phyloP scores from a whole-genome alignment of 2,888 invertebrate genomes.

The Nephrocerus scutellatus region DNA sequence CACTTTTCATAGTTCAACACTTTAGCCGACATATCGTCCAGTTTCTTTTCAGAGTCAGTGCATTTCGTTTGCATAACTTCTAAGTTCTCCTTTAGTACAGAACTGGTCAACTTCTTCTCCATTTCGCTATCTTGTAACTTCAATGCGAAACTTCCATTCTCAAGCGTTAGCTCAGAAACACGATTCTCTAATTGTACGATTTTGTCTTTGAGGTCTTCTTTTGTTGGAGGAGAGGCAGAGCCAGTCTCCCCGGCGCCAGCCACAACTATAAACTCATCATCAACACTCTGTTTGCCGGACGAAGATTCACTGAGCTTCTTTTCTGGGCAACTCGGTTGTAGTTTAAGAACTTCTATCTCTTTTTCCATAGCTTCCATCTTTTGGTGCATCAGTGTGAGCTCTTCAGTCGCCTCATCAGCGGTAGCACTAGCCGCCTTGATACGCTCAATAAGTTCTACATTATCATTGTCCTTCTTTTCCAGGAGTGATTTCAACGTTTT shows the following conservation, averaged over 20 bases:
- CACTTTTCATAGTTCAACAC: slow-evolving; percentile 23
- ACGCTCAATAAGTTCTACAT: slow-evolving; percentile 35
- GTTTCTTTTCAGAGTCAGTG: slow-evolving; percentile 24
- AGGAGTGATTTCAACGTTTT: slow-evolving; percentile 33
- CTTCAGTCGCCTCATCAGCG: slow-evolving; percentile 27
- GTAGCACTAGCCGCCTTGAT: slow-evolving; percentile 29
- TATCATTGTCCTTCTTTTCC: slow-evolving; percentile 35
- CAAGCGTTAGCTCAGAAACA: slow-evolving; percentile 31
- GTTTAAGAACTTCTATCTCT: slow-evolving; percentile 33
- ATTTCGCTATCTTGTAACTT: slow-evolving; percentile 36
- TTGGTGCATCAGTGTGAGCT: slow-evolving; percentile 34
- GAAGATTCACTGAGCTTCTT: slow-evolving; percentile 23
- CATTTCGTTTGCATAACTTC: slow-evolving; percentile 25
- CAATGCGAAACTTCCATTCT: slow-evolving; percentile 30
- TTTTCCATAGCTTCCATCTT: slow-evolving; percentile 27
- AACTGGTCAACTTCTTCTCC: slow-evolving; percentile 35
- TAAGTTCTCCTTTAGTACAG: slow-evolving; percentile 32
- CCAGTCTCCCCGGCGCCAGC: slow-evolving; percentile 31
- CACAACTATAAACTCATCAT: slow-evolving; percentile 41
- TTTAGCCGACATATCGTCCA: slow-evolving; percentile 11
- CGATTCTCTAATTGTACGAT: slow-evolving; percentile 37
- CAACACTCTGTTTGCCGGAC: slow-evolving; percentile 35
- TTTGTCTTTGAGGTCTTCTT: slow-evolving; percentile 41
- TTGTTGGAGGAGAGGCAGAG: slow-evolving; percentile 29
- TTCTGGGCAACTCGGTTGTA: slow-evolving; percentile 33